phyloP scores from a whole-genome alignment of 1,140 invertebrate species.

The Caenorhabditis elegans region DNA sequence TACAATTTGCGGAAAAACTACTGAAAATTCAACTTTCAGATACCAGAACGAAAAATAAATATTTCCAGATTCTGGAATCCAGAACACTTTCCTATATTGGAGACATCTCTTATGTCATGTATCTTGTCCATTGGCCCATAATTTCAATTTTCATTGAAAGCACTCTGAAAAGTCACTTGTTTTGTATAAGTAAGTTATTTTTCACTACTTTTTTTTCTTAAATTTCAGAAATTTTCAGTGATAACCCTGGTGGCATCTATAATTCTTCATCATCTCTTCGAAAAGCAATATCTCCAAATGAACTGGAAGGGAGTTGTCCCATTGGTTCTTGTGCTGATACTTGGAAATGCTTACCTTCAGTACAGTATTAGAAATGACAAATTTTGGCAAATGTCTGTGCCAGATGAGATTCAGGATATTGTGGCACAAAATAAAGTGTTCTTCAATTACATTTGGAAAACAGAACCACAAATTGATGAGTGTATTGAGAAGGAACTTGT shows the following conservation, averaged over 20 bases:
- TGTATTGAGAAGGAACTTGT: neutral
- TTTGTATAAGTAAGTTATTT: neutral
- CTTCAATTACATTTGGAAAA: neutral
- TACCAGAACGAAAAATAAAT: too few species aligned
- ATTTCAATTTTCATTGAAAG: neutral
- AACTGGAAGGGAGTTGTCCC: neutral
- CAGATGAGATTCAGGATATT: neutral
- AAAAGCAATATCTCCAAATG: neutral
- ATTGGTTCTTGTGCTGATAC: neutral
- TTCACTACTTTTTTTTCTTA: too few species aligned
- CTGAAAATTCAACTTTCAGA: too few species aligned
- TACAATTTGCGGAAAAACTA: too few species aligned
- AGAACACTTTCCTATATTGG: constrained; percentile 8
- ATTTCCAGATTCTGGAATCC: neutral
- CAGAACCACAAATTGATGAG: neutral
- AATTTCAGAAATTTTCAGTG: too few species aligned
- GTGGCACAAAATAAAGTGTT: neutral
- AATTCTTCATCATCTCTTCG: neutral
- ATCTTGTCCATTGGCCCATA: constrained; percentile 34
- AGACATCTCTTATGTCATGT: constrained; percentile 29
- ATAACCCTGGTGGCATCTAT: neutral
- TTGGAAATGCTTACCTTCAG: neutral
- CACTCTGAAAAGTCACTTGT: neutral
- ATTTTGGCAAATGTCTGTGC: neutral
- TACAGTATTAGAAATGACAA: neutral